Evolutionary conservation across 2,888 invertebrate species (phyloP).

Genomic region (Polydrusus pterygomalis): DNA sequence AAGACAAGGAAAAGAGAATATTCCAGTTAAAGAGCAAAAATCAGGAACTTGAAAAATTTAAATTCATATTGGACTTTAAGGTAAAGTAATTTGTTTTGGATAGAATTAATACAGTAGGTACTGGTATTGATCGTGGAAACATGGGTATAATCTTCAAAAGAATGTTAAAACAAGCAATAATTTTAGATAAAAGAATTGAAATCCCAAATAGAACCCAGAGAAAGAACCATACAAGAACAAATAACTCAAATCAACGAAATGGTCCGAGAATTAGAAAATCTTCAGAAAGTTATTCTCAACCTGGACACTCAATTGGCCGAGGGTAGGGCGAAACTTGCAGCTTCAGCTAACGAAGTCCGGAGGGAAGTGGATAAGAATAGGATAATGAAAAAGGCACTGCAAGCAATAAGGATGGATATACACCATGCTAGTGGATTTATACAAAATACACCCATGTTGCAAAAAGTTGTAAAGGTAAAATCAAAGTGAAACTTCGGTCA

Average conservation of each 20-base stretch:
- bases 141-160: too few relatives aligned
- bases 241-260: constrained; percentile 86
- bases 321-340: constrained; percentile 84
- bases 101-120: too few relatives aligned
- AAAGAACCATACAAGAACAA: constrained; percentile 88
- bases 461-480: constrained; percentile 75
- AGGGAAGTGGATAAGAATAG: constrained; percentile 79
- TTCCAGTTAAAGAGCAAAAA: constrained; percentile 89
- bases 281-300: constrained; percentile 82
- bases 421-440: constrained; percentile 86
- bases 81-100: constrained; percentile 15
- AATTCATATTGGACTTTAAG: constrained; percentile 92
- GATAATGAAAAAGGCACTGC: constrained; percentile 78
- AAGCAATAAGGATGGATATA: constrained; percentile 87
- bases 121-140: too few relatives aligned
- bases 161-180: not conserved
- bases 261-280: constrained; percentile 87
- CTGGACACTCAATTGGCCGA: constrained; percentile 84
- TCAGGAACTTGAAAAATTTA: constrained; percentile 92
- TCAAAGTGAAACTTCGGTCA: too few relatives aligned
- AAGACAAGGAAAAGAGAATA: constrained; percentile 89
- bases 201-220: constrained; percentile 87
- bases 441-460: constrained; percentile 82
- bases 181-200: constrained; percentile 85
- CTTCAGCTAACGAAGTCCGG: constrained; percentile 82